Evolutionary conservation across 2,888 invertebrate genomes (phyloP).

Genomic region (Eupithecia exiguata): DNA sequence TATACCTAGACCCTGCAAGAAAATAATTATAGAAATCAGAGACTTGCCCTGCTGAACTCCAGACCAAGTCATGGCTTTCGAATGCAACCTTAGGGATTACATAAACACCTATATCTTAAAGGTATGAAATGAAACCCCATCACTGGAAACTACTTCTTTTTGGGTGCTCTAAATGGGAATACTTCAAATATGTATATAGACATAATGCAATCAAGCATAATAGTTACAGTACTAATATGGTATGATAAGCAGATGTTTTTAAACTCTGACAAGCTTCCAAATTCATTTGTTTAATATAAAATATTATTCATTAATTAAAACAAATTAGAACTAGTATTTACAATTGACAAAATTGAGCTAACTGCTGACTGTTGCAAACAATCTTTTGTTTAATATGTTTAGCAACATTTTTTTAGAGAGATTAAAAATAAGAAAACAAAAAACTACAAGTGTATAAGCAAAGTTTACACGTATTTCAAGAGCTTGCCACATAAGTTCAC

Average conservation of each 20-base stretch:
- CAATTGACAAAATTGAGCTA: no score
- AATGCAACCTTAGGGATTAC: neutral
- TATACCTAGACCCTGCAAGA: slow-evolving; percentile 74
- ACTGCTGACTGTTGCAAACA: no score
- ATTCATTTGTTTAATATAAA: neutral
- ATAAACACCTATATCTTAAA: neutral
- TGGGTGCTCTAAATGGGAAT: neutral
- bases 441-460: neutral
- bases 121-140: neutral
- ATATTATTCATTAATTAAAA: no score
- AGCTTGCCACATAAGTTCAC: neutral
- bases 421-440: neutral
- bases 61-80: neutral
- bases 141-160: no score
- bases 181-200: no score
- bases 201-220: neutral
- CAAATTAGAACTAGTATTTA: no score
- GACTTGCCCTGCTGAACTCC: slow-evolving; percentile 12
- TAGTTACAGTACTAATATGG: neutral
- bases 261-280: neutral
- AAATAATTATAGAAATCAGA: slow-evolving; percentile 48
- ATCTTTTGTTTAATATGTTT: no score
- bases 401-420: neutral
- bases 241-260: neutral
- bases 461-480: neutral